These are phyloP conservation scores for Festucalex cinctus DNA, from an alignment of 2,113 vertebrate species.

Conservation along the genomic window DNA sequence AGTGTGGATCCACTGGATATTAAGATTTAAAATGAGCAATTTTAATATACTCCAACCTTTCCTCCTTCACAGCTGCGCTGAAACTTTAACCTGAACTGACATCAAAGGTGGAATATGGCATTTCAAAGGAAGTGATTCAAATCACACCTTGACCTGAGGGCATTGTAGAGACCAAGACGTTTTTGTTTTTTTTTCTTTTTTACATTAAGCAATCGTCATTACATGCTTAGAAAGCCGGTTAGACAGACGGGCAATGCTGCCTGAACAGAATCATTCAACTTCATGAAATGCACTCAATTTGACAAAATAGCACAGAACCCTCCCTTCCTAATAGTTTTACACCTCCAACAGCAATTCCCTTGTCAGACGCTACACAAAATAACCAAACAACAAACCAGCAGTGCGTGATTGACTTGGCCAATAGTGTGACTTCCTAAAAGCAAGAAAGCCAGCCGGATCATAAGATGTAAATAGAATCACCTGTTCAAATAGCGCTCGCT, in stretches of 20 bases:
- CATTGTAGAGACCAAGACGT: slow-evolving; percentile 37
- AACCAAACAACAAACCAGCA: neutral
- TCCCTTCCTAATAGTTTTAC: neutral
- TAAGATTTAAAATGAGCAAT: too few relatives aligned
- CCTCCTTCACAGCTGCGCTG: neutral
- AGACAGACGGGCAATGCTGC: slow-evolving; percentile 29
- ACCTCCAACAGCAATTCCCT: neutral
- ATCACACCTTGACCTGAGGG: slow-evolving; percentile 58
- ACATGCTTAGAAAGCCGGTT: slow-evolving; percentile 23
- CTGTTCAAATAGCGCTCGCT: slow-evolving; percentile 74
- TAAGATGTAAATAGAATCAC: slow-evolving; percentile 74
- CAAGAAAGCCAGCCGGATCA: slow-evolving; percentile 57
- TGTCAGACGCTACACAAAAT: neutral
- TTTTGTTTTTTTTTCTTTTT: slow-evolving; percentile 1
- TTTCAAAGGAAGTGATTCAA: slow-evolving; percentile 49
- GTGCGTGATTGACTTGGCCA: slow-evolving; percentile 42
- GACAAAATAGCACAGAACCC: neutral
- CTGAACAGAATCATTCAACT: slow-evolving; percentile 37
- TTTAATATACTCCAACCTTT: too few relatives aligned
- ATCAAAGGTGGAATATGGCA: slow-evolving; percentile 34
- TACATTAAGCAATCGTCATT: slow-evolving; percentile 43
- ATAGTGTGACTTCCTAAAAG: slow-evolving; percentile 45
- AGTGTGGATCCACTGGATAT: too few relatives aligned
- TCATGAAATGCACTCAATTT: slow-evolving; percentile 15
- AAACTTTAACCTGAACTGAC: neutral